Conservation (phyloP, 2,888 invertebrate genomes). For the Pogonocherus hispidulus region DNA sequence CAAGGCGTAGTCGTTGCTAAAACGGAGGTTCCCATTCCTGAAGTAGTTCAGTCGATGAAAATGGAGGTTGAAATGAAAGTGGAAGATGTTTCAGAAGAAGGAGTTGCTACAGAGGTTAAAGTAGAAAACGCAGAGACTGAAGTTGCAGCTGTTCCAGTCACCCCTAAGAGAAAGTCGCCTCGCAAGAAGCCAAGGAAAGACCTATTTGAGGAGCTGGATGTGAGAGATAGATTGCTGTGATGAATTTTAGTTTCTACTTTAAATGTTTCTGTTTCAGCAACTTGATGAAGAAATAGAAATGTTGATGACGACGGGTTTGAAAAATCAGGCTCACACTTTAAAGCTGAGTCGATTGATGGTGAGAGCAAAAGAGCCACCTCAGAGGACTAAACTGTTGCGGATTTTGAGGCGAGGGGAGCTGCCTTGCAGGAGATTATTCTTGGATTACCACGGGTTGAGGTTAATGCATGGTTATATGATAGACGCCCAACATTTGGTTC, state of each 20-base stretch:
- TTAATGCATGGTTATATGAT: conserved; percentile 95
- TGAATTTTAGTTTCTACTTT: not conserved
- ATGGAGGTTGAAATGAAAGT: conserved; percentile 63
- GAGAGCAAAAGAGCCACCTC: conserved; percentile 85
- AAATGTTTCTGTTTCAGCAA: conserved; percentile 67
- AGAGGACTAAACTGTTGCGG: conserved; percentile 82
- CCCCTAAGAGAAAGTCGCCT: conserved; percentile 51
- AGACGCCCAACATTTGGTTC: conserved; percentile 73
- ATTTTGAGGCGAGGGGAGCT: conserved; percentile 85
- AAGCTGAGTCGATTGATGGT: conserved; percentile 93
- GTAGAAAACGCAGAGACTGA: conserved; percentile 38
- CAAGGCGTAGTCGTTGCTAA: conserved; percentile 52
- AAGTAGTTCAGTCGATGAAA: conserved; percentile 67
- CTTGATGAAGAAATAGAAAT: conserved; percentile 91
- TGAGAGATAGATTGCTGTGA: conserved; percentile 59
- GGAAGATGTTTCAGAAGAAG: not conserved
- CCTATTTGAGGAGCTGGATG: conserved; percentile 76
- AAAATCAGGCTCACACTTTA: conserved; percentile 91
- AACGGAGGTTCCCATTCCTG: conserved; percentile 24
- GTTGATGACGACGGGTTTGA: conserved; percentile 82
- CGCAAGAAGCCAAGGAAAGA: conserved; percentile 68
- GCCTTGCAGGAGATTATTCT: conserved; percentile 87
- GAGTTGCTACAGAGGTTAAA: conserved; percentile 29
- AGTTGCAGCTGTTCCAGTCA: conserved; percentile 45
- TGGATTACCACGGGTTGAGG: conserved; percentile 93